Evolutionary conservation across 2,797 vertebrate genomes (phyloP).

Genomic region (Hephaestus fuliginosus): DNA sequence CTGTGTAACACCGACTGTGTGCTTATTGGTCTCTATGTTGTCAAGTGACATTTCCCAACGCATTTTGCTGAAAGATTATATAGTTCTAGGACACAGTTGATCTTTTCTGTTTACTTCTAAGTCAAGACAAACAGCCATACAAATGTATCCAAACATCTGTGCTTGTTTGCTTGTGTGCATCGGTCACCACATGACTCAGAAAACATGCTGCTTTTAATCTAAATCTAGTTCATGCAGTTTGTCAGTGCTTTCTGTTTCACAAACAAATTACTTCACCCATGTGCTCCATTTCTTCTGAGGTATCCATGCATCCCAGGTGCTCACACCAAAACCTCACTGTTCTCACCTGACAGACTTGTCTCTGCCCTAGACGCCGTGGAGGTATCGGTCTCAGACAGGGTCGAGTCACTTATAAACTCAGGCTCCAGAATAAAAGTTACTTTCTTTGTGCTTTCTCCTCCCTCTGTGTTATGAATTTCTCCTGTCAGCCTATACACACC

Average conservation of each 20-base stretch:
- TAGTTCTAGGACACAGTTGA: background rate
- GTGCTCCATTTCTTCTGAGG: conserved; percentile 1
- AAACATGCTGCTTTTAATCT: background rate
- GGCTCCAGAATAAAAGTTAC: conserved; percentile 77
- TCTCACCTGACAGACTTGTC: conserved; percentile 72
- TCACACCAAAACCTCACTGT: background rate
- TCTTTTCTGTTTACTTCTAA: background rate
- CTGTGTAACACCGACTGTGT: background rate
- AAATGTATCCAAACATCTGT: background rate
- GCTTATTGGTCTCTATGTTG: background rate
- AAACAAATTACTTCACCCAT: conserved; percentile 31
- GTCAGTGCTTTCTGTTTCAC: background rate
- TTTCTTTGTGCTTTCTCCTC: conserved; percentile 63
- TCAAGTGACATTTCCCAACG: background rate
- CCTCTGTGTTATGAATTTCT: conserved; percentile 1
- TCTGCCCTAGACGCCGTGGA: conserved; percentile 53
- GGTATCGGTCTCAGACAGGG: conserved; percentile 36
- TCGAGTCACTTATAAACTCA: conserved; percentile 59
- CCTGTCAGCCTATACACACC: background rate
- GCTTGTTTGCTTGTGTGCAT: background rate
- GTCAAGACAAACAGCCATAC: background rate
- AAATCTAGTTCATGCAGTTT: background rate
- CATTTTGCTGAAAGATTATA: background rate
- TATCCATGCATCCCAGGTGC: conserved; percentile 26
- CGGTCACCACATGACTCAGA: background rate